Conservation (phyloP, 2,888 invertebrate species). For the Nomada fucata region DNA sequence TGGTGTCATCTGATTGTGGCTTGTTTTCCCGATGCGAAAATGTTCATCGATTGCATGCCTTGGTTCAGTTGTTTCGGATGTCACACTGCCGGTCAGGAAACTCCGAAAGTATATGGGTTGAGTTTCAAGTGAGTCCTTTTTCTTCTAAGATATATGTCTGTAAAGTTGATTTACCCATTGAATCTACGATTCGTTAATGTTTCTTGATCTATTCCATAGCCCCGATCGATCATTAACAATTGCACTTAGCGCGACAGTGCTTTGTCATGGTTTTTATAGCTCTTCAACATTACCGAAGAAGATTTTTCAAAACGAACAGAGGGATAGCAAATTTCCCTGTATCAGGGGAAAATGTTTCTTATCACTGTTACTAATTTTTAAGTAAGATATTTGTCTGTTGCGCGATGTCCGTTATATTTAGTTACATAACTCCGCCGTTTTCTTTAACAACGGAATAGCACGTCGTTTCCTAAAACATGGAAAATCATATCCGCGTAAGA, state of each 20-base stretch:
- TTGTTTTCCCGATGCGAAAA: not conserved
- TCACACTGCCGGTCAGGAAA: not conserved
- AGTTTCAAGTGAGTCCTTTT: constrained; percentile 46
- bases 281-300: too few relatives aligned
- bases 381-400: too few relatives aligned
- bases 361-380: too few relatives aligned
- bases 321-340: too few relatives aligned
- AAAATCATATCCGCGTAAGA: not conserved
- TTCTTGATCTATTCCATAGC: not conserved
- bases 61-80: constrained; percentile 28
- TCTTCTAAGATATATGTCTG: not conserved
- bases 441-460: not conserved
- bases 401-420: too few relatives aligned
- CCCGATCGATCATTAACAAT: too few relatives aligned
- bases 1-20: not conserved
- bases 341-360: too few relatives aligned
- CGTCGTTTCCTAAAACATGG: not conserved
- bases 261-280: too few relatives aligned
- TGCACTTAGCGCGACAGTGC: too few relatives aligned
- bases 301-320: too few relatives aligned
- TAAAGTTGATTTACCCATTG: not conserved
- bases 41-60: constrained; percentile 42
- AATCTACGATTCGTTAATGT: not conserved
- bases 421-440: not conserved
- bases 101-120: constrained; percentile 28